Conservation (phyloP, 1,140 invertebrate genomes). For the Phthorimaea operculella region DNA sequence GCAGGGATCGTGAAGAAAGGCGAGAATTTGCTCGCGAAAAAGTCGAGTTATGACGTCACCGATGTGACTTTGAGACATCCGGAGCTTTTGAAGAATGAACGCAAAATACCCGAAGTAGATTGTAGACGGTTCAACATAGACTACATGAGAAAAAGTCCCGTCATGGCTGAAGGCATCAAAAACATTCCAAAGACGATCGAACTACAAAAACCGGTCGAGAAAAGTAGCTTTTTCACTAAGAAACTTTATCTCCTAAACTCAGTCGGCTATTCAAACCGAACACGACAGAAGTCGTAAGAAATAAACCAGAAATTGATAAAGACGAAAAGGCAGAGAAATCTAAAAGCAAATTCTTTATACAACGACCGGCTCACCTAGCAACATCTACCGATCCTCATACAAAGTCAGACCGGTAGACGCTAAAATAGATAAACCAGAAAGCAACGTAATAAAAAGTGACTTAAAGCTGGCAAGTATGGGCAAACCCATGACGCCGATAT, state of each 20-base stretch:
- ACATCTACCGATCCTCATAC: slow-evolving; percentile 27
- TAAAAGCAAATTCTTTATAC: slow-evolving; percentile 54
- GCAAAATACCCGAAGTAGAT: slow-evolving; percentile 29
- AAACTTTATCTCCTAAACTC: slow-evolving; percentile 59
- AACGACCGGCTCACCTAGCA: slow-evolving; percentile 37
- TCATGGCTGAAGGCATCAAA: slow-evolving; percentile 31
- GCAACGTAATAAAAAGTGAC: slow-evolving; percentile 42
- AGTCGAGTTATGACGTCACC: slow-evolving; percentile 44
- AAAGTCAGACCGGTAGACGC: slow-evolving; percentile 35
- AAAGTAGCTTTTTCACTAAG: slow-evolving; percentile 50
- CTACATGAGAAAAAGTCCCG: slow-evolving; percentile 25
- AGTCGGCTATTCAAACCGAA: slow-evolving; percentile 53
- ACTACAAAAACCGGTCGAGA: slow-evolving; percentile 25
- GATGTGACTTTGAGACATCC: slow-evolving; percentile 27
- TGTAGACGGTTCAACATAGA: slow-evolving; percentile 38
- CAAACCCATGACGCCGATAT: slow-evolving; percentile 61
- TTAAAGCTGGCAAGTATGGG: slow-evolving; percentile 51
- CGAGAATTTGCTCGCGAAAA: slow-evolving; percentile 34
- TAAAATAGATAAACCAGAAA: slow-evolving; percentile 1
- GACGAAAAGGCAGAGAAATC: slow-evolving; percentile 38
- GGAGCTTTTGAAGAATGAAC: slow-evolving; percentile 16
- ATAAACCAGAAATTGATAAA: slow-evolving; percentile 27
- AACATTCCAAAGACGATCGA: slow-evolving; percentile 33
- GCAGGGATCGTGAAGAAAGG: slow-evolving; percentile 43
- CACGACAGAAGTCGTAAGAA: slow-evolving; percentile 29